Evolutionary conservation across 2,113 vertebrate genomes (phyloP).

Genomic region (Daphoenositta chrysoptera): DNA sequence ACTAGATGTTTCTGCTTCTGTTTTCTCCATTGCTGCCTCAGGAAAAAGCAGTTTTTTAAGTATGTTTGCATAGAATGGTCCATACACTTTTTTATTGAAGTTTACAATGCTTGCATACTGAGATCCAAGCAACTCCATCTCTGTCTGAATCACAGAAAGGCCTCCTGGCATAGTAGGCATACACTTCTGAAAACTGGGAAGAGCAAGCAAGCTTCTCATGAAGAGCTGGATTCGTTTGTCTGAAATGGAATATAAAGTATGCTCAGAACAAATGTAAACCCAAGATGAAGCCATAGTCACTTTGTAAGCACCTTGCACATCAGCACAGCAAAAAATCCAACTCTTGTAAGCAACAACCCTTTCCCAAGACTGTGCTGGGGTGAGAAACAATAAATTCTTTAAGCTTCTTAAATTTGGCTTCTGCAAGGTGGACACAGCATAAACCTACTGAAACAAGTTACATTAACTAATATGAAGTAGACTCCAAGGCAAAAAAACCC

Average conservation of each 20-base stretch:
- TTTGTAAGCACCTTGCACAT: neutral
- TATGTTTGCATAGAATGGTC: conserved; percentile 89
- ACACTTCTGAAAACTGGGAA: conserved; percentile 69
- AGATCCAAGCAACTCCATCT: conserved; percentile 78
- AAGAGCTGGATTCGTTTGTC: conserved; percentile 89
- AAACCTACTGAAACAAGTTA: neutral
- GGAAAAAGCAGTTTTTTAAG: conserved; percentile 85
- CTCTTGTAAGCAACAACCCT: neutral
- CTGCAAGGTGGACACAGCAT: neutral
- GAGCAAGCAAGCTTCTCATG: conserved; percentile 77
- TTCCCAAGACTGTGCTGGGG: neutral
- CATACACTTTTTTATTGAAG: conserved; percentile 89
- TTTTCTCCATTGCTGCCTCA: conserved; percentile 34
- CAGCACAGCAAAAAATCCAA: neutral
- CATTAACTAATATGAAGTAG: neutral
- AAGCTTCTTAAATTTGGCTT: neutral
- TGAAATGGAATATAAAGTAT: conserved; percentile 39
- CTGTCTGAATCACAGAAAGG: conserved; percentile 79
- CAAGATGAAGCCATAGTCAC: neutral
- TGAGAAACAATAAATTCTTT: neutral
- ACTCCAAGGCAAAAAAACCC: neutral
- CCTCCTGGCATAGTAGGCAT: conserved; percentile 81
- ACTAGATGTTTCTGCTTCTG: conserved; percentile 37
- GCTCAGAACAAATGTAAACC: neutral
- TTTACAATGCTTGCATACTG: conserved; percentile 84